Evolutionary conservation across 2,888 invertebrate species (phyloP), one percentile per base, ranked within the genome.

Genomic region (Anodontia alba): DNA sequence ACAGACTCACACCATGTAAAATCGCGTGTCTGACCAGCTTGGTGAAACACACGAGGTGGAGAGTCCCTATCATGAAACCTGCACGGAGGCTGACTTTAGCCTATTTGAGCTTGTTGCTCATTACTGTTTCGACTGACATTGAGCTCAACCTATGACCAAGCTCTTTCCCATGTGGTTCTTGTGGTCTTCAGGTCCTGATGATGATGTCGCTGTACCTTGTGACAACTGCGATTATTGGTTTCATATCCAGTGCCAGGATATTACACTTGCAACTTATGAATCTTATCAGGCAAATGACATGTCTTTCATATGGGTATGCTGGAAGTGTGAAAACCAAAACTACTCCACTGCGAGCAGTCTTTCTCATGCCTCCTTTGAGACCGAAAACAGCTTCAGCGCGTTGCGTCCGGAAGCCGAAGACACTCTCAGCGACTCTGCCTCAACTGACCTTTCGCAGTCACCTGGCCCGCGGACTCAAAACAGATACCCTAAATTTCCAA

Each of bases 301-400:
- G 67, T 67, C 67, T 10, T 67, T 67, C 36, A 12, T 20, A 23
- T 67, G 67, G 67, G 42, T 67, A n/a, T 67, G 67, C 5, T 67
- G 31, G 36, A 67, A 67, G 2, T 67, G 67, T 67, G 67, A 67
- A 36, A 10, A 2, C 3, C 57, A 57, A 29, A 57, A 29, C 57
- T 57, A 26, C 29, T 57, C 57, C 29, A 8, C 57, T 29, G 57
- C 15, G 5, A 26, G 26, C 29, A 57, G 29, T 29, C 29, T 10
- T 8, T 57, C 57, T 3, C 7, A 1, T 23, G 57, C 57, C 2
- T 57, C 29, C 29, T 26, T 57, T 57, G 3, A 8, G 29, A 8
- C 57, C 15, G 57, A 57, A 57, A 57, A 57, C 15, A 57, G 57
- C 29, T 57, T 57, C 15, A 57, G 57, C 26, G 26, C 29, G 15